phyloP scores from a whole-genome alignment of 1,140 invertebrate genomes.

The Magallana ariakensis region DNA sequence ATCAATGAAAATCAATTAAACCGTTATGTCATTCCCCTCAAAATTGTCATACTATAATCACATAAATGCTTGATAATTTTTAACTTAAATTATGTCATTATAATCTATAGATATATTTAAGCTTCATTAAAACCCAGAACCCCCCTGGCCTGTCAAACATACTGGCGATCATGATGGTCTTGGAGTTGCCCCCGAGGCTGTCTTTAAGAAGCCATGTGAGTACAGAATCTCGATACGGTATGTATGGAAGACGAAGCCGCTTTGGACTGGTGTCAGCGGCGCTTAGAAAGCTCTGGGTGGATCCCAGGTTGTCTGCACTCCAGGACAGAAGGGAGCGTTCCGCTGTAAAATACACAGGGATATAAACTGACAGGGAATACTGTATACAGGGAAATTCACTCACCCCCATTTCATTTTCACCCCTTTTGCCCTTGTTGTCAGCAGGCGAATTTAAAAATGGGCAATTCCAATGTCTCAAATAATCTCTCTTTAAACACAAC shows the following conservation, averaged over 20 bases:
- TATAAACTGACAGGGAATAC: no score
- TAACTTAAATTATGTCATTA: not conserved
- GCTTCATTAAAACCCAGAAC: not conserved
- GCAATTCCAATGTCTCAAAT: no score
- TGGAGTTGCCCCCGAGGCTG: slow-evolving; percentile 94
- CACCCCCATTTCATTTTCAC: no score
- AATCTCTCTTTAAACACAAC: no score
- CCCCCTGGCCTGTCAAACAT: slow-evolving; percentile 69
- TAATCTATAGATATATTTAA: not conserved
- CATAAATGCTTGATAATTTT: no score
- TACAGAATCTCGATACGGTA: slow-evolving; percentile 95
- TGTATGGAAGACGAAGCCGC: slow-evolving; percentile 82
- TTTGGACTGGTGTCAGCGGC: slow-evolving; percentile 59
- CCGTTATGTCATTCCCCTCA: not conserved
- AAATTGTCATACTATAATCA: not conserved
- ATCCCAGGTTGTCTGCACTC: slow-evolving; percentile 67
- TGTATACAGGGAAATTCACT: no score
- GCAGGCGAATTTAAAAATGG: no score
- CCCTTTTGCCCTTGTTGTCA: no score
- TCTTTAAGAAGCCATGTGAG: slow-evolving; percentile 95
- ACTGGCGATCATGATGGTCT: slow-evolving; percentile 94
- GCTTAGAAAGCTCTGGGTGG: slow-evolving; percentile 61
- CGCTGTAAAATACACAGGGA: slow-evolving; percentile 61
- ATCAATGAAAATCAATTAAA: not conserved
- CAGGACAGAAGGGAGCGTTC: slow-evolving; percentile 71